phyloP scores from a whole-genome alignment of 2,888 invertebrate genomes.

The Drosophila quinaria region DNA sequence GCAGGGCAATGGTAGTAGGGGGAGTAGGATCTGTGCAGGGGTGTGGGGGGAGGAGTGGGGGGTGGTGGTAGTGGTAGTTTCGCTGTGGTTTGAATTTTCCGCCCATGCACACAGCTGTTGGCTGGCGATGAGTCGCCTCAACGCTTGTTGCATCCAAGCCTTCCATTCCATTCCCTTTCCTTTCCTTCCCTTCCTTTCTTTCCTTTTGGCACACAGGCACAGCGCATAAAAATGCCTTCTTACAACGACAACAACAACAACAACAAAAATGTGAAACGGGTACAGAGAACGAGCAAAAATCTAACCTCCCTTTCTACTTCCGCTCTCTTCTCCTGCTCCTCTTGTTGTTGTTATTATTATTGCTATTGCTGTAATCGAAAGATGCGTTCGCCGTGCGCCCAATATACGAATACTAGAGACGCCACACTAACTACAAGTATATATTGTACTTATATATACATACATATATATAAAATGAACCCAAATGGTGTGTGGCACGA shows the following conservation, averaged over 20 bases:
- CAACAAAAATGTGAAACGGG: slow-evolving; percentile 38
- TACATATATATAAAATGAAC: slow-evolving; percentile 24
- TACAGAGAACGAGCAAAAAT: slow-evolving; percentile 13
- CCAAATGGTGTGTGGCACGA: slow-evolving; percentile 29
- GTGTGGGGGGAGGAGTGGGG: not conserved
- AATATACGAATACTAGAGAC: slow-evolving; percentile 51
- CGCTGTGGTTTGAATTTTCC: slow-evolving; percentile 27
- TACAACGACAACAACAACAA: slow-evolving; percentile 67
- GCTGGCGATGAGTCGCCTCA: slow-evolving; percentile 38
- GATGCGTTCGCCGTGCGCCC: slow-evolving; percentile 73
- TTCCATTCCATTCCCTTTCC: slow-evolving; percentile 28
- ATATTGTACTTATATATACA: slow-evolving; percentile 10
- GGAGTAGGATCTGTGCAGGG: no score
- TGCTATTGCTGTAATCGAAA: slow-evolving; percentile 75
- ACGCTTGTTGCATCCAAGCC: slow-evolving; percentile 74
- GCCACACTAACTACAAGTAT: slow-evolving; percentile 46
- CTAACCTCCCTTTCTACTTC: not conserved
- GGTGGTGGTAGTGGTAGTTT: not conserved
- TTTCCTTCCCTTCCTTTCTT: slow-evolving; percentile 18
- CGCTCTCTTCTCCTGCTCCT: not conserved
- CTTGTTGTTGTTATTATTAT: slow-evolving; percentile 32
- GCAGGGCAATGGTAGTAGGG: not conserved
- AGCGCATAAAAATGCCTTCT: slow-evolving; percentile 79
- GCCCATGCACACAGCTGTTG: slow-evolving; percentile 50
- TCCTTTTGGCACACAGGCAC: slow-evolving; percentile 22